Evolutionary conservation across 2,113 vertebrate genomes (phyloP).

Genomic region (Dissostichus mawsoni): DNA sequence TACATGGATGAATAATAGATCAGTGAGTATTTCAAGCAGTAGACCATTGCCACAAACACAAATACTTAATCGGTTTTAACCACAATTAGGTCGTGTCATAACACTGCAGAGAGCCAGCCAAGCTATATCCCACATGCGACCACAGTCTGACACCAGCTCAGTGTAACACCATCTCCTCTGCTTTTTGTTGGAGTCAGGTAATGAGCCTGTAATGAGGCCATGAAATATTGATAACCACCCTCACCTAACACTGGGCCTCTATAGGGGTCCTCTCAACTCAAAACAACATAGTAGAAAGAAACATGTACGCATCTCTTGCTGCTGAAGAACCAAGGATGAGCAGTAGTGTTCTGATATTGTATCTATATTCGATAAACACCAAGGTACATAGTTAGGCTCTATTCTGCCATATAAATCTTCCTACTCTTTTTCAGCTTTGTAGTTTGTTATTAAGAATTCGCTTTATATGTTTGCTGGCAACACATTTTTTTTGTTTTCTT

Average conservation of each 20-base stretch:
- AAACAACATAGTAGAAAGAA: slow-evolving; percentile 12
- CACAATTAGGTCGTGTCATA: not conserved
- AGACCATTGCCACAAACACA: not conserved
- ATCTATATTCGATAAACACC: not conserved
- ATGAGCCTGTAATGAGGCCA: slow-evolving; percentile 82
- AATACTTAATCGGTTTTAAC: not conserved
- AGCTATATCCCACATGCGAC: not conserved
- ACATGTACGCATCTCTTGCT: not conserved
- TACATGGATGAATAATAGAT: too few relatives aligned
- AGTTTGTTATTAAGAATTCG: too few relatives aligned
- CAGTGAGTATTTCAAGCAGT: too few relatives aligned
- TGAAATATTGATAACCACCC: slow-evolving; percentile 76
- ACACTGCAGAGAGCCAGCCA: not conserved
- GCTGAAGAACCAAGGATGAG: not conserved
- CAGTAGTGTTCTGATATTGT: not conserved
- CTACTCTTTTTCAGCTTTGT: too few relatives aligned
- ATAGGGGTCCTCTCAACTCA: slow-evolving; percentile 8
- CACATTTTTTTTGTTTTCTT: too few relatives aligned
- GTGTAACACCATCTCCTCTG: slow-evolving; percentile 71
- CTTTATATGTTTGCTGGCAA: too few relatives aligned
- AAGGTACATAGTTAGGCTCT: too few relatives aligned
- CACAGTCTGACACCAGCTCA: slow-evolving; percentile 13
- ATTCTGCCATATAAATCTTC: too few relatives aligned
- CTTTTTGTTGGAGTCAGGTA: slow-evolving; percentile 77
- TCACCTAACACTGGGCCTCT: slow-evolving; percentile 51